Conservation (phyloP, 2,797 vertebrate species). For the Scleropages formosus region DNA sequence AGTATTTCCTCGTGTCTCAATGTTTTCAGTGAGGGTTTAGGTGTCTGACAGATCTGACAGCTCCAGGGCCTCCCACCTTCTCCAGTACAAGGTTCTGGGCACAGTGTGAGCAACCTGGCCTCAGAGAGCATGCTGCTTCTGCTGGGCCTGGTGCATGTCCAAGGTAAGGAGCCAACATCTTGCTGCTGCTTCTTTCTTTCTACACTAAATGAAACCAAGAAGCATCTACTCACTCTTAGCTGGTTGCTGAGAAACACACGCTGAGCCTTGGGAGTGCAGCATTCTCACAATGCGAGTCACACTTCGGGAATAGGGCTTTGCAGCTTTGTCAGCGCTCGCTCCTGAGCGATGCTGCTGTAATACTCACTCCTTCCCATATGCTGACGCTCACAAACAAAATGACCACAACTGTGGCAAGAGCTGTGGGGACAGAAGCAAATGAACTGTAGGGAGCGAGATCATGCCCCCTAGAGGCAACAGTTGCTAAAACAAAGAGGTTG, state of each 20-base stretch:
- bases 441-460: conserved; percentile 16
- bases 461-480: not conserved
- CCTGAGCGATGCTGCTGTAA: not conserved
- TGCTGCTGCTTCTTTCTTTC: not conserved
- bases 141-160: not conserved
- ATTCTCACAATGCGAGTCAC: not conserved
- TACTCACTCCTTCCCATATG: not conserved
- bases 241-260: no score
- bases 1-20: conserved; percentile 11
- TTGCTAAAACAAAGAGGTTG: conserved; percentile 8
- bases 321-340: not conserved
- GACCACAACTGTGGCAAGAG: not conserved
- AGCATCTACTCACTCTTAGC: no score
- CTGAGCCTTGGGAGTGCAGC: not conserved
- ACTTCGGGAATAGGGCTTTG: not conserved
- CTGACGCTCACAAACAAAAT: not conserved
- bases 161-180: not conserved
- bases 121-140: not conserved
- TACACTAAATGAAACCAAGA: not conserved
- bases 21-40: conserved; percentile 2
- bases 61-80: not conserved
- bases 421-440: not conserved
- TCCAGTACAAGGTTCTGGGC: not conserved
- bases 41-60: not conserved
- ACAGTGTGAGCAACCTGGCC: not conserved